These are phyloP conservation scores for Nebria brevicollis DNA, from an alignment of 2,888 invertebrate species.

Conservation along the genomic window DNA sequence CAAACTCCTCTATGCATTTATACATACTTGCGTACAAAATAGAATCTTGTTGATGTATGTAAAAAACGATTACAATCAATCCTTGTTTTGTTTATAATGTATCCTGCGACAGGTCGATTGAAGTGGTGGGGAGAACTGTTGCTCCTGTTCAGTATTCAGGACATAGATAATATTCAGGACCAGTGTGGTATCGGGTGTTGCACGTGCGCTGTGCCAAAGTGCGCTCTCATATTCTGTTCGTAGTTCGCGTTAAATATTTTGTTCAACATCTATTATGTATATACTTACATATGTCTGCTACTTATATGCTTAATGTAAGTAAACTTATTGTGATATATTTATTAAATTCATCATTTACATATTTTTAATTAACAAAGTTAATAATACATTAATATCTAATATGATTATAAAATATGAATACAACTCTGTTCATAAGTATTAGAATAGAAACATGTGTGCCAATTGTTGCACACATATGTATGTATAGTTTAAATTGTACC, in stretches of 20 bases:
- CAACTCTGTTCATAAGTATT: too few relatives aligned
- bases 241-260: background rate
- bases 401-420: too few relatives aligned
- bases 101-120: slow-evolving; percentile 30
- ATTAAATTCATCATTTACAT: too few relatives aligned
- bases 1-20: background rate
- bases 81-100: background rate
- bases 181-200: background rate
- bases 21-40: background rate
- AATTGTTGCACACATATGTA: too few relatives aligned
- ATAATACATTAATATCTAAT: too few relatives aligned
- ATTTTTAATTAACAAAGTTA: too few relatives aligned
- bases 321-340: background rate
- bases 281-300: background rate
- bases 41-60: background rate
- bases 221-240: background rate
- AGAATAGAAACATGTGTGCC: too few relatives aligned
- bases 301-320: background rate
- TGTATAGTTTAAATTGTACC: too few relatives aligned
- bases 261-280: too few relatives aligned
- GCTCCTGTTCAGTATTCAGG: slow-evolving; percentile 33
- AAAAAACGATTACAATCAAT: too few relatives aligned
- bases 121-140: slow-evolving; percentile 34
- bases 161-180: slow-evolving; percentile 9
- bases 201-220: background rate